Evolutionary conservation across 2,888 invertebrate genomes (phyloP), one percentile per base, ranked within the genome.

Genomic region (Cantharis rustica): DNA sequence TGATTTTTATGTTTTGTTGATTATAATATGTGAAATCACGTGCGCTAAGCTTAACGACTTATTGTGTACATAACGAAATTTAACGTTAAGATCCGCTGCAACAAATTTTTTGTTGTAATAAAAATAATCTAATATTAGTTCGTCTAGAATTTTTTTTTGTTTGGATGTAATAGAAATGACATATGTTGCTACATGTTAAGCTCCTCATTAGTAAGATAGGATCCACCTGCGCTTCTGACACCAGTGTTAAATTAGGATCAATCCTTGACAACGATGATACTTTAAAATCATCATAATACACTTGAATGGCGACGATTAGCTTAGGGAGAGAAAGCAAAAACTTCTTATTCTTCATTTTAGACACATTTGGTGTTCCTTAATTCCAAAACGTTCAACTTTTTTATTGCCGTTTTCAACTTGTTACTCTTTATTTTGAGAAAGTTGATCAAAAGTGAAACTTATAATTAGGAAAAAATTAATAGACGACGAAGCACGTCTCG

Each of bases 181-280:
- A 47, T 47, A 47, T 47, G 47, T 47, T 47, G 47, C 47, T 47
- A 47, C 47, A 47, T 76, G 80, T 68, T 76, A 84, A 84, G 81
- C 81, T 81, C 80, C 86, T 86, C 85, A 85, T 86, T 86, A 86
- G 81, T 72, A 76, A 75, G 84, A 86, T 81, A 83, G 80, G 83
- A 84, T 81, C 84, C 86, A 86, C 86, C 86, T 86, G 86, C 84
- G 82, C 79, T 79, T 79, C 80, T 81, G 79, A 80, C 80, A 82
- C 79, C 79, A 81, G 76, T 79, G 77, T 82, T 83, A 84, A 84
- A 84, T 84, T 84, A 80, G 84, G 83, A 83, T 82, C 80, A 83
- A 81, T 81, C 80, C 80, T 75, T 82, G 83, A 83, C 84, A 81
- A 80, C 81, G 77, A 76, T 76, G 79, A 80, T 81, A 75, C 75